phyloP scores from a whole-genome alignment of 2,797 vertebrate genomes.

The Sebastes hubbsi region DNA sequence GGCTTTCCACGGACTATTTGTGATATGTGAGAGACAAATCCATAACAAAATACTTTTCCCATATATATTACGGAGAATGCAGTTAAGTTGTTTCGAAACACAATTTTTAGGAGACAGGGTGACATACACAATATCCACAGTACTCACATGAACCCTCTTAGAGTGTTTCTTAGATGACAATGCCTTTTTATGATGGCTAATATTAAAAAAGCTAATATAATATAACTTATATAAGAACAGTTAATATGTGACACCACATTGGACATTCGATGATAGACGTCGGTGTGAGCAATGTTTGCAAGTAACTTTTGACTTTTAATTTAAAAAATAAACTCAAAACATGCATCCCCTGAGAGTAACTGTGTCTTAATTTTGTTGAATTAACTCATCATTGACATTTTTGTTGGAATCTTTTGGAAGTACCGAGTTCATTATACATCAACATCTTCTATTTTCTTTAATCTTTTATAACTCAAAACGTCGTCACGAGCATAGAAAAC shows the following conservation, averaged over 20 bases:
- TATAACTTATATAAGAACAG: neutral
- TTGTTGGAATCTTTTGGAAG: neutral
- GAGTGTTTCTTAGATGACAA: neutral
- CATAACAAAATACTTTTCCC: too few relatives aligned
- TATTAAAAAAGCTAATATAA: neutral
- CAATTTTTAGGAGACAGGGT: too few relatives aligned
- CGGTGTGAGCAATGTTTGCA: neutral
- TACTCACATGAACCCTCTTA: too few relatives aligned
- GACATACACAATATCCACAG: neutral
- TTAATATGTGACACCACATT: neutral
- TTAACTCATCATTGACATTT: neutral
- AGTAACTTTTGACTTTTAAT: neutral
- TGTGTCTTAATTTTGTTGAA: neutral
- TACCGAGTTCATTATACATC: neutral
- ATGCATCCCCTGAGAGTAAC: neutral
- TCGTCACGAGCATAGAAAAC: neutral
- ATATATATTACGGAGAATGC: too few relatives aligned
- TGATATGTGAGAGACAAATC: rapidly evolving
- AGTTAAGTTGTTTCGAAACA: too few relatives aligned
- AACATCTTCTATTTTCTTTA: neutral
- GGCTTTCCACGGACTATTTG: too few relatives aligned
- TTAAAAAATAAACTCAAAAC: neutral
- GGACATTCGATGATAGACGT: neutral
- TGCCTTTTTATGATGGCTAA: neutral
- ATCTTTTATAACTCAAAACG: neutral